Conservation (phyloP, 1,140 invertebrate genomes). For the Vanessa tameamea region DNA sequence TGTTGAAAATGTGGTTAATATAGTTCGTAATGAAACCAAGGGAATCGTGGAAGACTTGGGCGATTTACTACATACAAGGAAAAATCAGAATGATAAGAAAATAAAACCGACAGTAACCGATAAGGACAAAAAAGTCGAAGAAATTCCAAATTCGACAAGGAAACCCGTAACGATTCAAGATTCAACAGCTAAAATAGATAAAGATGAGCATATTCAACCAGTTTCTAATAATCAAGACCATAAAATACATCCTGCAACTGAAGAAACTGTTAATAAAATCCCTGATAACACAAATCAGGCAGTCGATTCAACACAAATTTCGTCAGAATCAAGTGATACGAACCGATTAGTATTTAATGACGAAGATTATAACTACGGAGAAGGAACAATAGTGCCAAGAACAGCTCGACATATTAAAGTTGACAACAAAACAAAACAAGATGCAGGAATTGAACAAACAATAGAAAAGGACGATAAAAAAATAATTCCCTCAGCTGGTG, state of each 20-base stretch:
- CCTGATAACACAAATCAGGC: background rate
- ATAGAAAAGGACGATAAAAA: background rate
- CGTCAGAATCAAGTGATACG: background rate
- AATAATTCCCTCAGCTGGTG: background rate
- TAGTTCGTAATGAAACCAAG: slow-evolving; percentile 11
- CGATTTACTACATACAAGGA: slow-evolving; percentile 8
- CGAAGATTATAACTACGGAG: slow-evolving; percentile 1
- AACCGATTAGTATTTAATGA: background rate
- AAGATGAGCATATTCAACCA: background rate
- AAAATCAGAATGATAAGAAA: background rate
- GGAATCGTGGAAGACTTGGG: slow-evolving; percentile 5
- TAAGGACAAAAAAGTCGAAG: background rate
- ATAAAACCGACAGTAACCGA: background rate
- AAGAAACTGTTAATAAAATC: background rate
- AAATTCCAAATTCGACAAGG: background rate
- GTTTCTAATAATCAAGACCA: background rate
- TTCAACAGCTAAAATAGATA: background rate
- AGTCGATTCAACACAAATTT: background rate
- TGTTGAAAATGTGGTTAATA: slow-evolving; percentile 3
- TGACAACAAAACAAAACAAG: background rate
- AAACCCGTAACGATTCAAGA: background rate
- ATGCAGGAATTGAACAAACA: background rate
- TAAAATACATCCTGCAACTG: background rate
- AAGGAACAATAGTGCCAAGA: slow-evolving; percentile 20
- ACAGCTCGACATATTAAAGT: slow-evolving; percentile 13